Conservation (phyloP, 2,888 invertebrate genomes). For the Tubiluchus corallicola region DNA sequence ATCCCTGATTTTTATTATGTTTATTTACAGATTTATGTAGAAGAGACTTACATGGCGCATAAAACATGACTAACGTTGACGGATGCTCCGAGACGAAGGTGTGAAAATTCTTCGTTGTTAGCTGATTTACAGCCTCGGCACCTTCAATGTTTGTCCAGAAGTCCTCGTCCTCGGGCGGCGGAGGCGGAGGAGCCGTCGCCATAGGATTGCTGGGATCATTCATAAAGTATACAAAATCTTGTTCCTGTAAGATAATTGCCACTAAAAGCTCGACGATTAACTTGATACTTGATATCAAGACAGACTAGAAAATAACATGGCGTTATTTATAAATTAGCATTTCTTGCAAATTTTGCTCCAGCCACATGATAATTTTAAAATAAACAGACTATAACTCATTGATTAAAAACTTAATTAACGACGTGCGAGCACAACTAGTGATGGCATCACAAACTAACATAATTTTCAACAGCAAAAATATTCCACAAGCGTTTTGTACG, state of each 20-base stretch:
- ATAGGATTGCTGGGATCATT: slow-evolving; percentile 16
- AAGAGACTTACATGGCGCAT: slow-evolving; percentile 29
- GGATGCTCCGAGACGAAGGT: slow-evolving; percentile 12
- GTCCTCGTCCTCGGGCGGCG: slow-evolving; percentile 25
- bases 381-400: too few relatives aligned
- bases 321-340: too few relatives aligned
- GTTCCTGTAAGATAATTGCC: slow-evolving; percentile 34
- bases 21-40: background rate
- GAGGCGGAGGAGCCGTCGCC: slow-evolving; percentile 17
- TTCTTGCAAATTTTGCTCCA: too few relatives aligned
- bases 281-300: too few relatives aligned
- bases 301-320: too few relatives aligned
- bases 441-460: too few relatives aligned
- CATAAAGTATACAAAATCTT: slow-evolving; percentile 47
- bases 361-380: too few relatives aligned
- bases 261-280: too few relatives aligned
- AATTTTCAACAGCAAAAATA: too few relatives aligned
- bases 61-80: slow-evolving; percentile 30
- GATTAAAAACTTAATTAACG: too few relatives aligned
- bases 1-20: background rate
- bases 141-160: slow-evolving; percentile 33
- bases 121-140: slow-evolving; percentile 32
- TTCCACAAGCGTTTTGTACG: too few relatives aligned
- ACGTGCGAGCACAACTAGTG: too few relatives aligned
- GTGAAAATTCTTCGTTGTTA: slow-evolving; percentile 15